Percentiles rank a stretch among this genome's conserved stretches.
These are phyloP conservation scores for Brachyistius frenatus DNA, from an alignment of 2,113 vertebrate genomes.

Conservation along the genomic window DNA sequence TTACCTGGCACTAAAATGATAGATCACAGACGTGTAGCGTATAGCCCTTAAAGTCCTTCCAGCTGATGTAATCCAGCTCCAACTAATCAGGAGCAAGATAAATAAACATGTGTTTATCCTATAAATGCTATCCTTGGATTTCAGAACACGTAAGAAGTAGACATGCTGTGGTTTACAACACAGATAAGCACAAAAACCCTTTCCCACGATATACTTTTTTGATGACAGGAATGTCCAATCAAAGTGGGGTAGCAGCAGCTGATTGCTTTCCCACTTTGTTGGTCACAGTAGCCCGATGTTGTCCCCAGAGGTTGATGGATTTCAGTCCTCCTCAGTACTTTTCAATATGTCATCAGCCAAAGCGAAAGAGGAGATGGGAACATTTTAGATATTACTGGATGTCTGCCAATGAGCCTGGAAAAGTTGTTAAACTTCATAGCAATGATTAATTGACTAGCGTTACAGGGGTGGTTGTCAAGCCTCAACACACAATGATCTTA, in stretches of 20 bases:
- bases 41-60: too few relatives aligned
- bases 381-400: not conserved
- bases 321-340: not conserved
- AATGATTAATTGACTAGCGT: not conserved
- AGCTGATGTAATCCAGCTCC: too few relatives aligned
- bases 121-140: not conserved
- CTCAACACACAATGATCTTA: too few relatives aligned
- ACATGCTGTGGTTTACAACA: not conserved
- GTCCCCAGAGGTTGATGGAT: not conserved
- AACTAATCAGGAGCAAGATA: not conserved
- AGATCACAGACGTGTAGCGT: too few relatives aligned
- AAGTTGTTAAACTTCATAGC: not conserved
- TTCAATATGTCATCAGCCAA: not conserved
- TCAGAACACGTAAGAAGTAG: not conserved
- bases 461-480: not conserved
- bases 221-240: not conserved
- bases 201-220: not conserved
- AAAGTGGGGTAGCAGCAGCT: not conserved
- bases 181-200: not conserved
- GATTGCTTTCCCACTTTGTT: not conserved
- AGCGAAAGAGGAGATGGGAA: not conserved
- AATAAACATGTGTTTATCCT: not conserved
- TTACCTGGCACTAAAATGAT: too few relatives aligned
- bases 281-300: not conserved
- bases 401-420: not conserved